phyloP scores from a whole-genome alignment of 1,140 invertebrate species.

The Cydia amplana region DNA sequence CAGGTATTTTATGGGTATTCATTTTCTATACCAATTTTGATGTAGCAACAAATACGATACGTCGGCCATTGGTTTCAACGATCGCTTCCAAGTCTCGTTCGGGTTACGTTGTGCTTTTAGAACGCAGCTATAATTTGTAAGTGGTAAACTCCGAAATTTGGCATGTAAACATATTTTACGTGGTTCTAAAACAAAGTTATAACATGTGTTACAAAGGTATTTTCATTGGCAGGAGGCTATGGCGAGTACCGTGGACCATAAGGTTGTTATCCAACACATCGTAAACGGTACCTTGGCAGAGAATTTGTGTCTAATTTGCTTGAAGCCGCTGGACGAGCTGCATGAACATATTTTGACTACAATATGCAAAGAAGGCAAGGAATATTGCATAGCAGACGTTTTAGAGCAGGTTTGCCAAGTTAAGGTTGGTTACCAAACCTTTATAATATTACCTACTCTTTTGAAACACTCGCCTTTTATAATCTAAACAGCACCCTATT shows the following conservation, averaged over 20 bases:
- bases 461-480: not conserved
- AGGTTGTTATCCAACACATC: slow-evolving; percentile 60
- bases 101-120: slow-evolving; percentile 32
- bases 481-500: slow-evolving; percentile 28
- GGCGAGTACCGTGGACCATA: slow-evolving; percentile 51
- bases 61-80: slow-evolving; percentile 13
- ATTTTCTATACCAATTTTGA: not conserved
- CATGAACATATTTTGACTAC: slow-evolving; percentile 62
- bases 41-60: not conserved
- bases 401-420: slow-evolving; percentile 55
- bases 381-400: slow-evolving; percentile 64
- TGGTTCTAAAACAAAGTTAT: slow-evolving; percentile 18
- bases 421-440: slow-evolving; percentile 47
- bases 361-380: slow-evolving; percentile 55
- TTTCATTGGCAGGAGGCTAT: slow-evolving; percentile 44
- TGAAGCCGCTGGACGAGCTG: slow-evolving; percentile 47
- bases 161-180: slow-evolving; percentile 15
- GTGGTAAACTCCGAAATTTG: slow-evolving; percentile 42
- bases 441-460: not conserved
- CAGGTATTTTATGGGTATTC: too few relatives aligned
- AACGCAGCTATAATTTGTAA: slow-evolving; percentile 54
- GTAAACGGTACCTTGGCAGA: slow-evolving; percentile 60
- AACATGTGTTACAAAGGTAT: slow-evolving; percentile 33
- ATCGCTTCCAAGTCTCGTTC: slow-evolving; percentile 27
- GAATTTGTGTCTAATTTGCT: slow-evolving; percentile 63